Percentiles rank a stretch among this genome's conserved stretches.
Evolutionary conservation across 2,113 vertebrate species (phyloP).

Genomic region (Corythornis madagascariensis): DNA sequence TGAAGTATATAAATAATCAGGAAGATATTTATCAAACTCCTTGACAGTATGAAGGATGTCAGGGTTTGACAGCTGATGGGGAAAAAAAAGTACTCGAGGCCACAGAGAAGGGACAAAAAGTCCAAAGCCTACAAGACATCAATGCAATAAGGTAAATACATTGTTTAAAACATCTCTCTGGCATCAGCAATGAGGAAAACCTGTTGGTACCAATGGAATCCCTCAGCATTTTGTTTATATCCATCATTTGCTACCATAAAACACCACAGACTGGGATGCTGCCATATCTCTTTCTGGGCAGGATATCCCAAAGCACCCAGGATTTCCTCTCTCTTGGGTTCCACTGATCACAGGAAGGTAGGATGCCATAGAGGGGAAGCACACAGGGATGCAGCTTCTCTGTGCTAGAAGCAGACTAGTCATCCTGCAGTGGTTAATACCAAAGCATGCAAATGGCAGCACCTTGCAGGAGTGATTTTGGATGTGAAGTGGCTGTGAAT

Average conservation of each 20-base stretch:
- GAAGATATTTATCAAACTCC: constrained; percentile 52
- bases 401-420: too few species aligned
- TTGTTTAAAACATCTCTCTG: background rate
- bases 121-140: background rate
- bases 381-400: background rate
- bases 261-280: background rate
- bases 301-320: background rate
- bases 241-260: background rate
- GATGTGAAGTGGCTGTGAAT: background rate
- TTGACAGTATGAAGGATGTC: background rate
- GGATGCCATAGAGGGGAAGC: accelerated
- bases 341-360: background rate
- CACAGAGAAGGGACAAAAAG: background rate
- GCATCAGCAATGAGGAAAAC: background rate
- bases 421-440: background rate
- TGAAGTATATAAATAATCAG: constrained; percentile 54
- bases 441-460: background rate
- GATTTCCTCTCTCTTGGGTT: background rate
- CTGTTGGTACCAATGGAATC: background rate
- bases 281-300: background rate
- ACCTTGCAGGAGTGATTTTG: background rate
- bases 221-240: background rate
- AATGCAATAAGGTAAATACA: background rate
- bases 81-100: background rate
- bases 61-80: constrained; percentile 29